Evolutionary conservation across 2,888 invertebrate species (phyloP), one percentile per base, ranked within the genome.

Genomic region (Drosophila kambysellisi): DNA sequence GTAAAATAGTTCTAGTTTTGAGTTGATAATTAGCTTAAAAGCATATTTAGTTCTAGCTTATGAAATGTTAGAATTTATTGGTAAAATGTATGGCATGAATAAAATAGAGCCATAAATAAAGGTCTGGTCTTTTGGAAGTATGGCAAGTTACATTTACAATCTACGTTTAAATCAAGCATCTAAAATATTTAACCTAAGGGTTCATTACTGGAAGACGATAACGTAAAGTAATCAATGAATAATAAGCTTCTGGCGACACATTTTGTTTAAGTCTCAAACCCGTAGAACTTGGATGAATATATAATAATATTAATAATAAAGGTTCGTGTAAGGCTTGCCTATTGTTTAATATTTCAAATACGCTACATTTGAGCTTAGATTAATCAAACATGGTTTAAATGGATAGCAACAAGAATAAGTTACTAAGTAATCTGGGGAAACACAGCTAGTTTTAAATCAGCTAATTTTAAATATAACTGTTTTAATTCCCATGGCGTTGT

Each of bases 401-500:
- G 20, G 7, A 20, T 20, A 7, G 20, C 12, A 20, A 46, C 43
- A 20, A 43, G 20, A 11, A 43, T 0, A 11, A 11, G 5, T 5
- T 43, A 5, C 20, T 20, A 11, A 20, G 11, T 3, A 11, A 20
- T 20, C 5, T 15, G 15, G 15, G 12, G 15, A 25, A 25, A 15
- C 46, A 46, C 2, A 15, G 4, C 20, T 15, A 46, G 15, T 15
- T 46, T 25, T 7, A 25, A 15, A 25, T 25, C 2, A 15, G 4
- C 20, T 15, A 46, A 20, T 15, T 46, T 20, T 7, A 25, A 15
- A 25, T 25, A 25, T 1, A 25, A 1, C 25, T 2, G 25, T 25
- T 25, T 57, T 60, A 67, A 76, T 76, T 67, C 46, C 15, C 9
- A 17, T 48, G 63, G 20, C 33, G 53, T 30, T 69, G 71, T 59